Percentiles rank a stretch among this genome's conserved stretches.
Evolutionary conservation across 1,140 invertebrate genomes (phyloP).

Genomic region (Homarus americanus): DNA sequence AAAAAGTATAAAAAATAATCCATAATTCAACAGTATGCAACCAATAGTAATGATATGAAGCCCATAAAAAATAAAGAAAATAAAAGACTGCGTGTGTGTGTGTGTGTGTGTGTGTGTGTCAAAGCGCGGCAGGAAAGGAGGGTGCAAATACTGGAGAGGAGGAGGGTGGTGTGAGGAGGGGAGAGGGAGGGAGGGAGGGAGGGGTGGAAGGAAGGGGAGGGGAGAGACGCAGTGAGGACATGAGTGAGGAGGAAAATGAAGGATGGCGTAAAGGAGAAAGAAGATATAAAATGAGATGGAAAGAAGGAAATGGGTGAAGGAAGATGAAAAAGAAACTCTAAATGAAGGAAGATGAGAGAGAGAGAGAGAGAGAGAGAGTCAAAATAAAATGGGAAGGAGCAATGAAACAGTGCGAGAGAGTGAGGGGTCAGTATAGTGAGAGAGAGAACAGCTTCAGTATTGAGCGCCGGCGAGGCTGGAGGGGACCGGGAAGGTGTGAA

Average conservation of each 20-base stretch:
- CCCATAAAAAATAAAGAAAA: background rate
- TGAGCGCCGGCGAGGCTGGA: conserved; percentile 32
- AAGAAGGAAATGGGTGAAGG: background rate
- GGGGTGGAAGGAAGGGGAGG: background rate
- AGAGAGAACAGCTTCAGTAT: conserved; percentile 20
- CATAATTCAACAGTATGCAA: too few species aligned
- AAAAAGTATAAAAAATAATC: too few species aligned
- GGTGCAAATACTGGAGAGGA: background rate
- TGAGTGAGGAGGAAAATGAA: background rate
- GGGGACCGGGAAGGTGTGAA: conserved; percentile 61
- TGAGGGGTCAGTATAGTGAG: background rate
- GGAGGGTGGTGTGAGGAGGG: background rate
- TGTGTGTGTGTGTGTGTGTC: conserved; percentile 25
- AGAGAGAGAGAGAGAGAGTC: background rate
- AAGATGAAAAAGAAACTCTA: background rate
- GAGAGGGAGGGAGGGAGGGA: background rate
- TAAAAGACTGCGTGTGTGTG: background rate
- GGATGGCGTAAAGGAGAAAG: conserved; percentile 8
- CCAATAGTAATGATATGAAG: too few species aligned
- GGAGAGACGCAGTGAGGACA: background rate
- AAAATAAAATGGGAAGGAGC: background rate
- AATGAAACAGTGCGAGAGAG: conserved; percentile 3
- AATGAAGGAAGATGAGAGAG: background rate
- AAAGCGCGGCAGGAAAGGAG: background rate
- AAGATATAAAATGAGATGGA: background rate